Percentiles rank a stretch among this genome's conserved stretches.
Conservation (phyloP, 2,113 vertebrate genomes). For the Pardalotus punctatus region DNA sequence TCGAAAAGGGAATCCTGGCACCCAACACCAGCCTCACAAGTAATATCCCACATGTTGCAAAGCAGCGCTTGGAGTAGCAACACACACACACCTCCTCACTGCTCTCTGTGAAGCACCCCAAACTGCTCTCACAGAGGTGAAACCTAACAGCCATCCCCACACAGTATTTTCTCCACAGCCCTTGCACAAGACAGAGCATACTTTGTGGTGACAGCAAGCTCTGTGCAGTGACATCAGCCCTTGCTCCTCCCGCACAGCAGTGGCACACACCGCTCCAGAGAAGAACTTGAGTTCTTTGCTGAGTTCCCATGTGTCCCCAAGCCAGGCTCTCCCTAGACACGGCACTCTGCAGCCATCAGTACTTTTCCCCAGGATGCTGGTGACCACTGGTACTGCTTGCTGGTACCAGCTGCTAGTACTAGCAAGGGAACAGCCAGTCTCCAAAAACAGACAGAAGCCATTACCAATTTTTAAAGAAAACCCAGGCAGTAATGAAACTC, state of each 20-base stretch:
- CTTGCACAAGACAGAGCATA: background rate
- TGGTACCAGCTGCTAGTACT: background rate
- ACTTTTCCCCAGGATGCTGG: background rate
- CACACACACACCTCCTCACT: background rate
- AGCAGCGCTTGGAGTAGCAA: background rate
- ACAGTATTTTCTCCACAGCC: background rate
- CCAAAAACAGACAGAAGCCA: fast-evolving
- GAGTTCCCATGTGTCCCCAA: fast-evolving
- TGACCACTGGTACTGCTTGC: background rate
- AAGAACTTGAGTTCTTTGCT: background rate
- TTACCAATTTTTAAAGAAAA: background rate
- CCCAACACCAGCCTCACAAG: background rate
- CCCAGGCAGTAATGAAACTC: background rate
- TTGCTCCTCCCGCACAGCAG: background rate
- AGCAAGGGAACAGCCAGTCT: background rate
- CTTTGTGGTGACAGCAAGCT: background rate
- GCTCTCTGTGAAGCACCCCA: background rate
- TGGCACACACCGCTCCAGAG: background rate
- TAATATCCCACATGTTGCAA: background rate
- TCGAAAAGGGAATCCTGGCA: background rate
- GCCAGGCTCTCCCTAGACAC: background rate
- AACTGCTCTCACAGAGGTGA: background rate
- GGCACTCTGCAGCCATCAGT: background rate
- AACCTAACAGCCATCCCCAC: background rate
- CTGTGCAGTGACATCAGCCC: background rate